Percentiles rank a stretch among this genome's conserved stretches.
Conservation (phyloP, 2,797 vertebrate genomes). For the Lepus oiostolus region DNA sequence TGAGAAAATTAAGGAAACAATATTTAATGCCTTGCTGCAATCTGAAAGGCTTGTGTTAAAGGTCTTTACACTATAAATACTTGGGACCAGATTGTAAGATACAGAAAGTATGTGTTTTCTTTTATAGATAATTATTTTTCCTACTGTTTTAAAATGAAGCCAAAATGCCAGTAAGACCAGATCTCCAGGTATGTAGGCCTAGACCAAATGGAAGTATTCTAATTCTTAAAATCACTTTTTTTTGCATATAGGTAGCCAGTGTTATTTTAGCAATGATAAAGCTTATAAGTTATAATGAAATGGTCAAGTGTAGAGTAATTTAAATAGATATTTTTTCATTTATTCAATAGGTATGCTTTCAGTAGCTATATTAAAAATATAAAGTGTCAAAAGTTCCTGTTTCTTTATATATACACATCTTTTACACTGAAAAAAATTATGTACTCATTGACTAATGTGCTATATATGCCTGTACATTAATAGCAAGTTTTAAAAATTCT, state of each 20-base stretch:
- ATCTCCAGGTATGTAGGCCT: conserved; percentile 86
- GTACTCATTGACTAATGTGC: not conserved
- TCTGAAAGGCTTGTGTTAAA: not conserved
- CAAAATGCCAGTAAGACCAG: conserved; percentile 86
- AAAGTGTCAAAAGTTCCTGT: conserved; percentile 2
- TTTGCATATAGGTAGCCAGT: conserved; percentile 49
- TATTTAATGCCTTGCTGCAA: conserved; percentile 27
- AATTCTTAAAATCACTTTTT: conserved; percentile 63
- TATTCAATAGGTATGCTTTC: conserved; percentile 43
- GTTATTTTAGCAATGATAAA: conserved; percentile 34
- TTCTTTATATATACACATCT: not conserved
- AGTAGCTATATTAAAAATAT: conserved; percentile 44
- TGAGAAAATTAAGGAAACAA: conserved; percentile 29
- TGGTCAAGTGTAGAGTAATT: conserved; percentile 8
- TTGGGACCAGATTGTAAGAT: conserved; percentile 18
- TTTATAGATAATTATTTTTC: conserved; percentile 61
- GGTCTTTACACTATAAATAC: conserved; percentile 57
- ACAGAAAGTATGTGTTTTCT: conserved; percentile 57
- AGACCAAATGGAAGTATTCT: not conserved
- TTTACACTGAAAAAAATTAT: conserved; percentile 47
- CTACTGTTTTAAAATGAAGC: conserved; percentile 66
- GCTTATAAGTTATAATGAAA: not conserved
- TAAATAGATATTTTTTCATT: conserved; percentile 9
- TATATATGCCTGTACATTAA: conserved; percentile 17
- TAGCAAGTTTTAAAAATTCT: conserved; percentile 39